Evolutionary conservation across 1,140 invertebrate species (phyloP).

Genomic region (Metopolophium dirhodum): DNA sequence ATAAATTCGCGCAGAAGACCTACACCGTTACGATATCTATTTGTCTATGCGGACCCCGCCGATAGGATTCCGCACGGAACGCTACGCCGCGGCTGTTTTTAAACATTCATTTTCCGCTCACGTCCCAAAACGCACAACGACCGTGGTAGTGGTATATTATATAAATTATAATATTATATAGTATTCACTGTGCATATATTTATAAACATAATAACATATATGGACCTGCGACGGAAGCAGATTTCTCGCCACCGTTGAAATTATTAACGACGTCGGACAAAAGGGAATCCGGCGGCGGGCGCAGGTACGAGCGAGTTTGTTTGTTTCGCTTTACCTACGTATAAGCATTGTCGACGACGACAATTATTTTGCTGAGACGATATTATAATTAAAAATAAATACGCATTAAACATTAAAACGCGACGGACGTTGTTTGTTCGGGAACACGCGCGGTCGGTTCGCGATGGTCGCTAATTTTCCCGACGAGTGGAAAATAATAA

Average conservation of each 20-base stretch:
- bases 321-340: not conserved
- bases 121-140: not conserved
- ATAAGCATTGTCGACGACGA: not conserved
- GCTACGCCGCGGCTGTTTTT: not conserved
- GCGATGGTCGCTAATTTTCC: not conserved
- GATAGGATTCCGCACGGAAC: not conserved
- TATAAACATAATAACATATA: not conserved
- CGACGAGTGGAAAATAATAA: not conserved
- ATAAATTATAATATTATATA: not conserved
- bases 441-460: too few species aligned
- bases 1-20: not conserved
- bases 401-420: not conserved
- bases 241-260: not conserved
- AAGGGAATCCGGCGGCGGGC: not conserved
- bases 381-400: conserved; percentile 39
- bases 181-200: not conserved
- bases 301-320: not conserved
- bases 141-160: not conserved
- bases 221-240: not conserved
- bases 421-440: not conserved
- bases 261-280: not conserved
- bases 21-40: not conserved
- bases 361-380: not conserved
- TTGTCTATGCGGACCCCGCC: not conserved
- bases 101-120: not conserved